Percentiles rank a stretch among this genome's conserved stretches.
phyloP scores from a whole-genome alignment of 2,113 vertebrate species.

The Anser brachyrhynchus region DNA sequence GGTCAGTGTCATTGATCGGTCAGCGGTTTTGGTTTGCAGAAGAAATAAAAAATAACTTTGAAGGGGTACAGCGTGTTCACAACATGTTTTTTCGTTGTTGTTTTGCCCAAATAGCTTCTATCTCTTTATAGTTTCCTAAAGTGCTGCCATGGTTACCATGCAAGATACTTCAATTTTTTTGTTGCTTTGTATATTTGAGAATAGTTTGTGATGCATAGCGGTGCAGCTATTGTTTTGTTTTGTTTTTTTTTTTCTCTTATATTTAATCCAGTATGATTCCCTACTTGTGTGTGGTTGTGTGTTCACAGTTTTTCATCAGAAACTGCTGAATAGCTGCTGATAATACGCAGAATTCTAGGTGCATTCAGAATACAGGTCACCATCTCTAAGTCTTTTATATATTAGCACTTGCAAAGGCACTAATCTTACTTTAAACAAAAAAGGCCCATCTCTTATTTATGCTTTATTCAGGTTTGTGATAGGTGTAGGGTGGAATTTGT shows the following conservation, averaged over 20 bases:
- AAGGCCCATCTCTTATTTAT: background rate
- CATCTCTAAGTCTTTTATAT: background rate
- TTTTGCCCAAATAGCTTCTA: background rate
- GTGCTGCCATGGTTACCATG: background rate
- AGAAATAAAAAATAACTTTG: background rate
- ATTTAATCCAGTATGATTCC: background rate
- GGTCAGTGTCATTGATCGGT: background rate
- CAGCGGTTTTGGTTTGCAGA: background rate
- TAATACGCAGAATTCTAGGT: background rate
- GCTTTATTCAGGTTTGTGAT: background rate
- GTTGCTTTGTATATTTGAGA: background rate
- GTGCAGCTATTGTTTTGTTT: background rate
- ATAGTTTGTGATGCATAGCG: background rate
- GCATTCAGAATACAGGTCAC: background rate
- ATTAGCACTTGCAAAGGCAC: background rate
- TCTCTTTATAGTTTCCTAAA: background rate
- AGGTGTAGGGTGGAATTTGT: background rate
- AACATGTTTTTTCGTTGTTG: accelerated
- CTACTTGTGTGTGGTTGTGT: background rate
- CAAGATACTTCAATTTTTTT: background rate
- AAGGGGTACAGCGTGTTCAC: background rate
- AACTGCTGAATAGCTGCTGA: background rate
- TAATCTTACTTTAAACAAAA: background rate
- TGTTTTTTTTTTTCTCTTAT: background rate
- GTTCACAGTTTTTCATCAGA: background rate